phyloP scores from a whole-genome alignment of 2,797 vertebrate species.

The Alcedo quadribrachys region DNA sequence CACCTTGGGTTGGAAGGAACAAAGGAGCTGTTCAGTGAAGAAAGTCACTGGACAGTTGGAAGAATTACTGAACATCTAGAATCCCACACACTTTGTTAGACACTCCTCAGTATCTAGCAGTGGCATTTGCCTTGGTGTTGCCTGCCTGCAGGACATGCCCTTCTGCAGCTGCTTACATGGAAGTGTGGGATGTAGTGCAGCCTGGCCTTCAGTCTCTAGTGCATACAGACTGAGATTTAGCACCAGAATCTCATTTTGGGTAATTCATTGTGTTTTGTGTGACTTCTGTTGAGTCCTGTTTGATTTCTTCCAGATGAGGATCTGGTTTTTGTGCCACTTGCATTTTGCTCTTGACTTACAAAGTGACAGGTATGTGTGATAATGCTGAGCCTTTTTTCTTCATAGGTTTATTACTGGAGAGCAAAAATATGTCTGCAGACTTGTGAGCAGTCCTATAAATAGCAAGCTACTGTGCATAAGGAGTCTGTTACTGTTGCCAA shows the following conservation, averaged over 20 bases:
- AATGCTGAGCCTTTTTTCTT: background rate
- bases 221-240: background rate
- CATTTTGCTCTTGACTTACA: background rate
- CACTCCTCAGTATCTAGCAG: background rate
- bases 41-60: background rate
- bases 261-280: background rate
- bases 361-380: background rate
- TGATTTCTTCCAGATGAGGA: background rate
- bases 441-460: slow-evolving; percentile 36
- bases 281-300: background rate
- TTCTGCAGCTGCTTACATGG: background rate
- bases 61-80: background rate
- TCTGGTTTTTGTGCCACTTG: background rate
- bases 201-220: background rate
- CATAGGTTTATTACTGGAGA: slow-evolving; percentile 40
- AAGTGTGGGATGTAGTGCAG: background rate
- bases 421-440: slow-evolving; percentile 26
- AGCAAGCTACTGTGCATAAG: slow-evolving; percentile 22
- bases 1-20: background rate
- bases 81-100: accelerated
- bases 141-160: background rate
- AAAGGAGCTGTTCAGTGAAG: background rate
- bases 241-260: background rate
- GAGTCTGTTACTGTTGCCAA: slow-evolving; percentile 12
- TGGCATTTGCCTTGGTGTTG: background rate